Base-by-base conservation (phyloP, 92 coral and sea anemone species). In the Micromussa lordhowensis region DNA sequence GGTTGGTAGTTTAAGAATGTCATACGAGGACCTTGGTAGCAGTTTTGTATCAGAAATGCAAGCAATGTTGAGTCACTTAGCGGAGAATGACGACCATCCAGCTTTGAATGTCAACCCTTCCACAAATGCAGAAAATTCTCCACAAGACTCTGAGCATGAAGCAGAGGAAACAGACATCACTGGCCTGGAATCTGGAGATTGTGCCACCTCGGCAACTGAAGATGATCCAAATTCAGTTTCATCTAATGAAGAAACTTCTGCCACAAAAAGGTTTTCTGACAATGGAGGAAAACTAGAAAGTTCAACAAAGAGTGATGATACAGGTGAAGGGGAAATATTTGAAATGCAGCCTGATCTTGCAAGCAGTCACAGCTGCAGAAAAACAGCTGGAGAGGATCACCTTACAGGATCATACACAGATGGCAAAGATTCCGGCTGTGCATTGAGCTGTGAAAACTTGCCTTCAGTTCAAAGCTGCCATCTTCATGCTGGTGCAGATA, bases 1-100 rank as follows among this genome's bases (percentile, higher is more conserved):
- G 35, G 78, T 92, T 24, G 85, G 82, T 19, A 87, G 91, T 64
- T 77, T 95, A 58, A 83, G 68, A 80, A 81, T 79, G 79, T 91
- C 96, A 3, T 91, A 82, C 51, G 94, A 93, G 70, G 94, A 93
- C 69, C 51, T 95, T 15, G 93, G 96, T 35, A 79, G 91, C 73
- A 92, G 93, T 84, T 95, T 95, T 90, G 98, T 95, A 35, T 83
- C 92, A 24, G 98, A 95, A 81, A 94, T 95, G 96, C 92, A 95
- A 82, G 86, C 93, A 75, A 63, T 95, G 85, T 29, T 95, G 82
- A 88, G 90, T 28, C 81, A 92, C 68, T 89, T 93, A 68, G 85
- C 68, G 61, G 84, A 85, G 44, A 72, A 71, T 24, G 86, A 51
- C 49, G 73, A 57, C 29, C 59, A 22, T 34, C 73, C 70, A 31